Evolutionary conservation across 2,888 invertebrate species (phyloP), one percentile per base, ranked within the genome.

Genomic region (Cheilosia impressa): DNA sequence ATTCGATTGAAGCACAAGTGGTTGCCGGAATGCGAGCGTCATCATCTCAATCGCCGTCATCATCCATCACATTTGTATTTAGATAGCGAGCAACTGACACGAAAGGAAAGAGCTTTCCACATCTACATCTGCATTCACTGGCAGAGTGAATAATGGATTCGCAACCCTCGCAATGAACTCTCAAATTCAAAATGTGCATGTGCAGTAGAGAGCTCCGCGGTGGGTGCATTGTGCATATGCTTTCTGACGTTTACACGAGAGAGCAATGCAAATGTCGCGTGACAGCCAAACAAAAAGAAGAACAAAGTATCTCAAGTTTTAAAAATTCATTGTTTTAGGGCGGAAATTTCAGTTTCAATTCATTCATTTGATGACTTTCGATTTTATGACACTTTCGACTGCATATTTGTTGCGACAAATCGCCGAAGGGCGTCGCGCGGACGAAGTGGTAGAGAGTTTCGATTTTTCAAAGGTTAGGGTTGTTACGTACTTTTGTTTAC

Each of bases 121-220:
- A 63, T 27, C 45, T 63, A 2, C 10, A 34, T 34, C 34, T 34
- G 38, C 55, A 17, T 27, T 7, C 58, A 24, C 19, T 34, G 53
- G 34, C 55, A 57, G 17, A 34, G 15, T 2, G 34, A 24, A 60
- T 31, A 31, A 15, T 22, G 52, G 31, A 57, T 47, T 50, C 65
- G 38, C 38, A 71, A 76, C 82, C 65, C 76, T 65, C 63, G 69
- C 81, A 76, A 50, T 58, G 76, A 81, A 76, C 76, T 81, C 75
- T 72, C 43, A 19, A 17, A 68, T 65, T 19, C 19, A 65, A 19
- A 69, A 57, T 60, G 71, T 82, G 55, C 65, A 82, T 82, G 77
- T 82, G 65, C 69, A 76, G 22, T 76, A 53, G 63, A 15, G 31
- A n/a, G 31, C 22, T 19, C 4, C 19, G 50, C 1, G 19, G n/a